Conservation (phyloP, 2,888 invertebrate genomes). For the Zaprionus bogoriensis region DNA sequence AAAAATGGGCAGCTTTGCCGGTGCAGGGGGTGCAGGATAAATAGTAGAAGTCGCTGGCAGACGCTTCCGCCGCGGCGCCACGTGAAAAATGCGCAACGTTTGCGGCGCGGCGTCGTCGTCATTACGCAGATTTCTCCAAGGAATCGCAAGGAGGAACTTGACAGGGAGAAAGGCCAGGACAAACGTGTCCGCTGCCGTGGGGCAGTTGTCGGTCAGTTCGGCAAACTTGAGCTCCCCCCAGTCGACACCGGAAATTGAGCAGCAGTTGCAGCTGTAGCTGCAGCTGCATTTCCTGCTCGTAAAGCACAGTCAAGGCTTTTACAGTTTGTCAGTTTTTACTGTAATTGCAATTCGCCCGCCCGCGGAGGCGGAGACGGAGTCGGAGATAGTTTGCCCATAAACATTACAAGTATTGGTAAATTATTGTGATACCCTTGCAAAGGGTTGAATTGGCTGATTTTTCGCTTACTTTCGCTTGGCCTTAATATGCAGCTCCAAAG, state of each 20-base stretch:
- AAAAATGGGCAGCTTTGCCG: conserved; percentile 41
- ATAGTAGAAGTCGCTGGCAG: conserved; percentile 12
- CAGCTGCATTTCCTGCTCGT: conserved; percentile 15
- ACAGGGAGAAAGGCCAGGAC: conserved; percentile 4
- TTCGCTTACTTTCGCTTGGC: too few relatives aligned
- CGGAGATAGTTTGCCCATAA: not conserved
- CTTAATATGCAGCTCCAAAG: too few relatives aligned
- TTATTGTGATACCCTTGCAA: too few relatives aligned
- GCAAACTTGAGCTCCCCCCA: too few relatives aligned
- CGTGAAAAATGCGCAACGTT: conserved; percentile 44
- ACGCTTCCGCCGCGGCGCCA: conserved; percentile 9
- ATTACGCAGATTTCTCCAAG: conserved; percentile 69
- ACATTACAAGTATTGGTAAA: not conserved
- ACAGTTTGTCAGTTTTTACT: not conserved
- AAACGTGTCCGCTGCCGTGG: not conserved
- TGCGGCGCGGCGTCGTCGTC: conserved; percentile 29
- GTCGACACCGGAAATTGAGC: too few relatives aligned
- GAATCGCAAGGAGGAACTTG: conserved; percentile 20
- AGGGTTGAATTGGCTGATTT: too few relatives aligned
- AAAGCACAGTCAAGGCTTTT: conserved; percentile 13
- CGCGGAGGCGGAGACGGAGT: too few relatives aligned
- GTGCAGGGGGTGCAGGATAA: not conserved
- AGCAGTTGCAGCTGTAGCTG: not conserved
- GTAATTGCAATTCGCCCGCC: not conserved
- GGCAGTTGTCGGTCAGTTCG: not conserved